Conservation (phyloP, 1,140 invertebrate genomes). For the Mamestra configurata region DNA sequence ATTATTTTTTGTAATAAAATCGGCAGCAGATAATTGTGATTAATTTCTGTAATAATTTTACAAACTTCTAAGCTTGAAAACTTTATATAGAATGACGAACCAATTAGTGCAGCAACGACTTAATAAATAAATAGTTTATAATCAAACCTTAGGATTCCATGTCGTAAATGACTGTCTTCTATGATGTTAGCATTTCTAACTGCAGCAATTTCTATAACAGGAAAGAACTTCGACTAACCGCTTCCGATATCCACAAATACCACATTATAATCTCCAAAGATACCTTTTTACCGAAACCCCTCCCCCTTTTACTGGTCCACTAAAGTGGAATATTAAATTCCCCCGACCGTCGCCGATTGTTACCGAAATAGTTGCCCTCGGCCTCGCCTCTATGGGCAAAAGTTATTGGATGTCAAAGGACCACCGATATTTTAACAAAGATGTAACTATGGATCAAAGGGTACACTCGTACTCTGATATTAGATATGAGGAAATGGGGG, state of each 20-base stretch:
- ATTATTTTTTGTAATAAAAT: no score
- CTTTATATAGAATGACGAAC: no score
- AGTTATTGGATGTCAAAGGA: conserved; percentile 43
- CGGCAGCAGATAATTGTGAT: no score
- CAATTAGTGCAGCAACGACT: no score
- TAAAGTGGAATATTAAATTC: conserved; percentile 43
- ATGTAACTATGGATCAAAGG: conserved; percentile 17
- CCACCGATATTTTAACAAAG: conserved; percentile 18
- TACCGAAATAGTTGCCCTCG: conserved; percentile 35
- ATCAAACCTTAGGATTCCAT: no score
- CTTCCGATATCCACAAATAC: conserved; percentile 2
- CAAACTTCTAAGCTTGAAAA: no score
- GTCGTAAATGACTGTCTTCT: background rate
- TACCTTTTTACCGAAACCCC: background rate
- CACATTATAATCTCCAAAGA: conserved; percentile 19
- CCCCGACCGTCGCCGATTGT: conserved; percentile 15
- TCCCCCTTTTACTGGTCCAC: background rate
- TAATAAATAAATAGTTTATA: background rate
- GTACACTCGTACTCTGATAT: conserved; percentile 4
- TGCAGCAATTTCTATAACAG: background rate
- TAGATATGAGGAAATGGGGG: conserved; percentile 9
- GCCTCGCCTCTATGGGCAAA: background rate
- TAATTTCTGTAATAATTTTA: no score
- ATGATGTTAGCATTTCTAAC: background rate
- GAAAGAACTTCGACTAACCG: background rate